phyloP scores from a whole-genome alignment of 2,888 invertebrate genomes.

The Icerya purchasi region DNA sequence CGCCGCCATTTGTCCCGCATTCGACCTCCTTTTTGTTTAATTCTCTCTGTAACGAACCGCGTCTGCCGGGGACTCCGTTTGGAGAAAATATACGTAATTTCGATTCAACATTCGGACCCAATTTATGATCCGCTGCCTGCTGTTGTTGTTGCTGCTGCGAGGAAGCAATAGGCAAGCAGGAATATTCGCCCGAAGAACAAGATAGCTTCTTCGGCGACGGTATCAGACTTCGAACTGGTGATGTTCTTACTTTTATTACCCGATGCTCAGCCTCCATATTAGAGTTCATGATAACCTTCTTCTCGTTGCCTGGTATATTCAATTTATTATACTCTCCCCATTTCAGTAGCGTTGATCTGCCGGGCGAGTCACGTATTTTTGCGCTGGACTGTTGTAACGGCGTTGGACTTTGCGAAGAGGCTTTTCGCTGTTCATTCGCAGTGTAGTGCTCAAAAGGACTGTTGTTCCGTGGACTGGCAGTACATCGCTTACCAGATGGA shows the following conservation, averaged over 20 bases:
- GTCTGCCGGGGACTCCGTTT: conserved; percentile 16
- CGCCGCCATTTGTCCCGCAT: conserved; percentile 10
- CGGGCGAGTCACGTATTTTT: conserved; percentile 14
- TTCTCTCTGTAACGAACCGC: conserved; percentile 20
- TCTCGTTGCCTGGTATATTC: conserved; percentile 11
- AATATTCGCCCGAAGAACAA: conserved; percentile 29
- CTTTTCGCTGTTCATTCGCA: not conserved
- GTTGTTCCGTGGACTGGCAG: not conserved
- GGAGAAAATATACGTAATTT: conserved; percentile 20
- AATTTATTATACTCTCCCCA: conserved; percentile 13
- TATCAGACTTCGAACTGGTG: conserved; percentile 19
- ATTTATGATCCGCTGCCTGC: conserved; percentile 7
- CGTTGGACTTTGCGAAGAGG: not conserved
- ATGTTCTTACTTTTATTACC: conserved; percentile 6
- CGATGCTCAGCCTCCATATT: conserved; percentile 5
- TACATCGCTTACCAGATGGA: conserved; percentile 29
- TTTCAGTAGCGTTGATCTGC: conserved; percentile 11
- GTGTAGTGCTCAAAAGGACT: not conserved
- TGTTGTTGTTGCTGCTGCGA: conserved; percentile 8
- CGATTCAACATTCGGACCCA: conserved; percentile 17
- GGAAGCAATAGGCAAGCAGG: conserved; percentile 20
- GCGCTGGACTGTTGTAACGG: conserved; percentile 6
- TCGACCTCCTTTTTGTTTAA: conserved; percentile 16
- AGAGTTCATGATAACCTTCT: conserved; percentile 12
- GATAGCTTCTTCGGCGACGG: conserved; percentile 28